Conservation (phyloP, 2,113 vertebrate species). For the Phyllostomus discolor region DNA sequence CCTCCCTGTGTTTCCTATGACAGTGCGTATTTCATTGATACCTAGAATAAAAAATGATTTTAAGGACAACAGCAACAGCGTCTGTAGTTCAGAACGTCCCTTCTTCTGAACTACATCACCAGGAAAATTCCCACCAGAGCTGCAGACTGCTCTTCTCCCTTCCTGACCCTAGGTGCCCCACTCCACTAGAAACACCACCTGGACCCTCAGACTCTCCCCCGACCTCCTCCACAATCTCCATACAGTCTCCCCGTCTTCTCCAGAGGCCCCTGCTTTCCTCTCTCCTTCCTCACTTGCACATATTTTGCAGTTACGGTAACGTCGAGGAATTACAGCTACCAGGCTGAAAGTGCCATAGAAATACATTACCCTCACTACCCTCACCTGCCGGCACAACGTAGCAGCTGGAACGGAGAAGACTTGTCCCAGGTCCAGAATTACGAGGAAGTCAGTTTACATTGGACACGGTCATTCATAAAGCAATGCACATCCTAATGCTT, state of each 20-base stretch:
- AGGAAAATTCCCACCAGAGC: background rate
- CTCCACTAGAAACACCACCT: background rate
- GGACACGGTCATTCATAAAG: background rate
- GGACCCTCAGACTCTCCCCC: background rate
- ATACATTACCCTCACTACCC: background rate
- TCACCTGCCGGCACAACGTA: background rate
- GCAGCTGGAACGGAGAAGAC: background rate
- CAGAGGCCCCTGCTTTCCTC: background rate
- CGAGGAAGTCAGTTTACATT: background rate
- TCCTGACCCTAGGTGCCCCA: background rate
- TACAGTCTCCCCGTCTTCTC: background rate
- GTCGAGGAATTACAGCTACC: background rate
- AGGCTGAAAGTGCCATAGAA: background rate
- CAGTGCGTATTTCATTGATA: background rate
- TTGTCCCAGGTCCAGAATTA: background rate
- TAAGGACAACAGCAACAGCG: background rate
- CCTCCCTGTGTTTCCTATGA: background rate
- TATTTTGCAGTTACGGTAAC: background rate
- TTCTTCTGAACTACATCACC: background rate
- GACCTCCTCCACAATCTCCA: rapidly evolving
- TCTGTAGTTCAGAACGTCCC: too few species aligned
- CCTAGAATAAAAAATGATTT: background rate
- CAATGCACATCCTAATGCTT: background rate
- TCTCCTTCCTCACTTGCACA: background rate
- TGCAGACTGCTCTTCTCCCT: background rate